Evolutionary conservation across 2,888 invertebrate species (phyloP), one percentile per base, ranked within the genome.

Genomic region (Cecidostiba fungosa): DNA sequence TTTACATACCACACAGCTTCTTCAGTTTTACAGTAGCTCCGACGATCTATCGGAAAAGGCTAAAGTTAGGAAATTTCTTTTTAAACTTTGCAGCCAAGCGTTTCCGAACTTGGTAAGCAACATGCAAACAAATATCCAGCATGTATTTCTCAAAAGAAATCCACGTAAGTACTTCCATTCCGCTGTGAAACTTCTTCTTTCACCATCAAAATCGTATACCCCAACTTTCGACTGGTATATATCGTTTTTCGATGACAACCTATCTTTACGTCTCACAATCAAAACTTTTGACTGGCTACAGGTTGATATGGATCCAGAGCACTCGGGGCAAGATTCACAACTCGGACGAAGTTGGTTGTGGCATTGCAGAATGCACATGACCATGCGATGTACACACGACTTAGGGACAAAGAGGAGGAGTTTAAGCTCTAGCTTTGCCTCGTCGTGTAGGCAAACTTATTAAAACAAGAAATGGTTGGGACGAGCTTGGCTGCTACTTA

Each of bases 161-260:
- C 19, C 10, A 10, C 10, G 23, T 66, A 66, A 29, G 29, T 14
- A 26, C 14, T 26, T 66, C 26, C 29, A 66, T 29, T 66, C 29
- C 26, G 16, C n/a, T 23, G 23, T 29, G 23, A 29, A 62, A 66
- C 66, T 29, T 66, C 26, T 29, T 10, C 66, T 3, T 23, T 23
- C 4, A 10, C 4, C 16, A 66, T 29, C n/a, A 29, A 66, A 23
- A 12, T 14, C 3, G 12, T 66, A 8, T 29, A n/a, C n/a, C 6
- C 12, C 66, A 66, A 66, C 12, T 29, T 26, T 29, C 10, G 29
- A 66, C 4, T 59, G 23, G 19, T 8, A 59, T 39, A 23, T 72
- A n/a, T 72, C n/a, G n/a, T 3, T 73, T 73, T 47, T 43, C 43
- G 23, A 73, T 73, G 43, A 73, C 73, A 23, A 43, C 14, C 26